Evolutionary conservation across 2,888 invertebrate species (phyloP), one percentile per base, ranked within the genome.

Genomic region (Clanis bilineata): DNA sequence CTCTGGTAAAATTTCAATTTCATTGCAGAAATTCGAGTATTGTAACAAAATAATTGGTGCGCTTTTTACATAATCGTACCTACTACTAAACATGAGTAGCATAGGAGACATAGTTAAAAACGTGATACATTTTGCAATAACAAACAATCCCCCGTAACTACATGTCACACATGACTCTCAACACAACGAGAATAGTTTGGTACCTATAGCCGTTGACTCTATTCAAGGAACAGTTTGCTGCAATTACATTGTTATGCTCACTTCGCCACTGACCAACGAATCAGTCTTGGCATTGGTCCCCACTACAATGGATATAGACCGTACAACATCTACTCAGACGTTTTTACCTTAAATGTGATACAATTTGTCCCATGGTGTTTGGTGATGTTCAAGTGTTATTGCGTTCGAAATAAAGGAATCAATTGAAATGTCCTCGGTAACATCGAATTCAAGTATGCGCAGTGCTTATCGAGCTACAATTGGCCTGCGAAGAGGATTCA

Each of bases 161-260:
- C n/a, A 12, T 47, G 59, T 51, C 56, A 43, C 61, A 65, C 62
- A 67, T 60, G 59, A 69, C 62, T 67, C 60, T 62, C 58, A 62
- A 39, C 54, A 64, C 69, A 72, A 67, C 67, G 65, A 70, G 69
- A 60, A 66, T 69, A 70, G 58, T 68, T 61, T 63, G 64, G 71
- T 78, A 76, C 76, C 72, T 75, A 77, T 74, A 62, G 66, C 56
- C 41, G 47, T 74, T 79, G 79, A 73, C 83, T 86, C 90, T 88
- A 91, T 91, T 91, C 90, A 91, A 82, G 85, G 86, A 88, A 89
- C 88, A 87, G 80, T 90, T 91, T 82, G 82, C 80, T 77, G 88
- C 91, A 92, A 92, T 92, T 91, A 92, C 76, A 88, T 90, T 86
- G 88, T 92, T 92, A 92, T 88, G 88, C 79, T 88, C 91, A 85